Conservation (phyloP, 2,113 vertebrate species). For the Malaclemys terrapin region DNA sequence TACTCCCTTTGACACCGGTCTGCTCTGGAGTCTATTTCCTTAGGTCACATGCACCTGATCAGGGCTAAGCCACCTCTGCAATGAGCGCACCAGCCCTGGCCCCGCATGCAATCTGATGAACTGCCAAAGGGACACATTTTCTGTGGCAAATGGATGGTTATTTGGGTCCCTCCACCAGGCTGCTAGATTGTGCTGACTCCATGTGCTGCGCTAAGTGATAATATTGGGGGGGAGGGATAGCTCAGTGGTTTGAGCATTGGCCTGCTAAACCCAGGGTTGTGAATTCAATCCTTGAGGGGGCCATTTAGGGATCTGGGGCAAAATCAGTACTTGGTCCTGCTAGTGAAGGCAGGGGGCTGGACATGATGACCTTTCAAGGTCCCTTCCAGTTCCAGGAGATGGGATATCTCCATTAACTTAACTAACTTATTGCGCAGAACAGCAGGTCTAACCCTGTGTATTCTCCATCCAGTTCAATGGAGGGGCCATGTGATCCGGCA, state of each 20-base stretch:
- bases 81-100: background rate
- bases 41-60: background rate
- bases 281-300: too few relatives aligned
- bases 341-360: too few relatives aligned
- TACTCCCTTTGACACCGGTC: background rate
- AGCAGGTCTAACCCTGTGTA: background rate
- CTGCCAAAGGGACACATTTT: background rate
- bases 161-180: background rate
- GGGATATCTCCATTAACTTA: too few relatives aligned
- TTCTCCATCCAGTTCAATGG: background rate
- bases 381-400: too few relatives aligned
- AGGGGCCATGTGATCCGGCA: background rate
- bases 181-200: background rate
- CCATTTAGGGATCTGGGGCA: too few relatives aligned
- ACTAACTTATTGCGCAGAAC: background rate
- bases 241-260: too few relatives aligned
- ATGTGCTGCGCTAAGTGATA: background rate
- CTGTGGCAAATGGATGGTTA: background rate
- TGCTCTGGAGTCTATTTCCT: background rate
- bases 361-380: too few relatives aligned
- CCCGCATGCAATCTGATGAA: accelerated
- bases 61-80: background rate
- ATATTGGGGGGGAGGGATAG: too few relatives aligned
- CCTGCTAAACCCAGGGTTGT: too few relatives aligned
- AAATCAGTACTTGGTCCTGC: too few relatives aligned